These are phyloP conservation scores for Podocnemis expansa DNA, from an alignment of 2,113 vertebrate genomes.

Conservation along the genomic window DNA sequence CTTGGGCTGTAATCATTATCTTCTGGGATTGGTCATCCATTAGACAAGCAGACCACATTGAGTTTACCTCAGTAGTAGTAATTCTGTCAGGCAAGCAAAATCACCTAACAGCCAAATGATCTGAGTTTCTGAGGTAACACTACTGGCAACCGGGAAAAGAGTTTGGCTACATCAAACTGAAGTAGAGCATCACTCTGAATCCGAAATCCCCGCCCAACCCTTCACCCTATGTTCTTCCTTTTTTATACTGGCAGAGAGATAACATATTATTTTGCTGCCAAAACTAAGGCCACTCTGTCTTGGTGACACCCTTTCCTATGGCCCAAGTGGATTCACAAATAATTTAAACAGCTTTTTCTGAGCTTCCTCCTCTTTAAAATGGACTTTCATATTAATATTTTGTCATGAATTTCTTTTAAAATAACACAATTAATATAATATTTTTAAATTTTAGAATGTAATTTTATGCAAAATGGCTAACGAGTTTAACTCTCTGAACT, in stretches of 20 bases:
- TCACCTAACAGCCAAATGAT: no score
- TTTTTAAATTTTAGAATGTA: no score
- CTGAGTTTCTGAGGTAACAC: no score
- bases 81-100: no score
- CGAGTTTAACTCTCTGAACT: no score
- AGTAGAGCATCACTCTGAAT: background rate
- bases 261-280: background rate
- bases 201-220: background rate
- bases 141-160: background rate
- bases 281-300: background rate
- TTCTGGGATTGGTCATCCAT: no score
- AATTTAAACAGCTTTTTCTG: background rate
- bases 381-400: background rate
- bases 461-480: no score
- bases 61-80: no score
- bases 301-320: background rate
- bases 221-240: background rate
- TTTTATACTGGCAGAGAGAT: background rate
- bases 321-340: background rate
- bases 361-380: background rate
- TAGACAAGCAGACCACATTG: no score
- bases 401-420: background rate
- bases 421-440: no score
- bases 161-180: background rate
- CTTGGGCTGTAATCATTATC: no score